A percentile compares a stretch with the other conserved stretches of the same genome.
These are phyloP conservation scores for Drosophila subobscura DNA, from an alignment of 1,140 invertebrate species.

Conservation along the genomic window DNA sequence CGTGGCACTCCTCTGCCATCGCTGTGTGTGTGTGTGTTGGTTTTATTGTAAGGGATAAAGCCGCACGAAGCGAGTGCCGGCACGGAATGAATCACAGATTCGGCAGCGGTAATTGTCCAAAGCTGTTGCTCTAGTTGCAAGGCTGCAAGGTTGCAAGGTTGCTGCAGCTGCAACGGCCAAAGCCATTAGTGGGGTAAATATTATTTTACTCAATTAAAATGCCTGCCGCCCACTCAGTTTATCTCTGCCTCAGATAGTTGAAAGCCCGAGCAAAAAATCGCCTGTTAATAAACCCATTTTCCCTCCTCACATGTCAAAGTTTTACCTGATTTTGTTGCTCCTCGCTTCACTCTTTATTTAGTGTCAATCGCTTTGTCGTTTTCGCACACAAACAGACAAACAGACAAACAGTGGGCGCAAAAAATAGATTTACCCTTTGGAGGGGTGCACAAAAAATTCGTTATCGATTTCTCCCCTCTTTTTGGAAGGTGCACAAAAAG, in stretches of 20 bases:
- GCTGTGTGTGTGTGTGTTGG: not conserved
- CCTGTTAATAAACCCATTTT: constrained; percentile 72
- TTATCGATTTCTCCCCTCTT: not conserved
- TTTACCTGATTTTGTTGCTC: constrained; percentile 56
- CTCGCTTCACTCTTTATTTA: constrained; percentile 62
- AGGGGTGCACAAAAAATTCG: constrained; percentile 7
- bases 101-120: constrained; percentile 49
- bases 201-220: constrained; percentile 82
- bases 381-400: not conserved
- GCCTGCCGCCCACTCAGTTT: constrained; percentile 37
- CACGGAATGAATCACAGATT: constrained; percentile 49
- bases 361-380: constrained; percentile 40
- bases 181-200: constrained; percentile 78
- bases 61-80: constrained; percentile 27
- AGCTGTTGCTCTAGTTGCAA: constrained; percentile 31
- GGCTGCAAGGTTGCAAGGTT: constrained; percentile 36
- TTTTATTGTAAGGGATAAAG: constrained; percentile 57
- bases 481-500: constrained; percentile 8
- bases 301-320: constrained; percentile 49
- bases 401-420: too few relatives aligned
- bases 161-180: not conserved
- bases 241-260: constrained; percentile 28
- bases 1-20: not conserved
- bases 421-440: too few relatives aligned
- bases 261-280: constrained; percentile 35